A percentile compares a stretch with the other conserved stretches of the same genome.
Evolutionary conservation across 2,888 invertebrate species (phyloP).

Genomic region (Melanotus villosus): DNA sequence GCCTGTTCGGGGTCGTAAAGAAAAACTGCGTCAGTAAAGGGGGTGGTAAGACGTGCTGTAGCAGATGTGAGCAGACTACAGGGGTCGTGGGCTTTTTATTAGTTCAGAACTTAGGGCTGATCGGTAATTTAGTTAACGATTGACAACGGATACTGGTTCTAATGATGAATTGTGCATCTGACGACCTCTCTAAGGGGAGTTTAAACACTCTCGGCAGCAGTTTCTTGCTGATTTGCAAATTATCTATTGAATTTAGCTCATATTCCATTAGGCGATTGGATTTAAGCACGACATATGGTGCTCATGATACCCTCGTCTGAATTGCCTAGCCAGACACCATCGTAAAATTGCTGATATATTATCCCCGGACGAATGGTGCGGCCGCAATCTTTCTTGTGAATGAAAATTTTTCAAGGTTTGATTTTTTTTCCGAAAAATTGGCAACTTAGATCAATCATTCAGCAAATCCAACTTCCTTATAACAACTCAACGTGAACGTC

Average conservation of each 20-base stretch:
- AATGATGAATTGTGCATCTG: conserved; percentile 50
- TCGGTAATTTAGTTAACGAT: conserved; percentile 56
- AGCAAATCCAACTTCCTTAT: conserved; percentile 28
- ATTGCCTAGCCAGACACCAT: not conserved
- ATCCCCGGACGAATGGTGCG: not conserved
- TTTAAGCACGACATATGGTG: conserved; percentile 36
- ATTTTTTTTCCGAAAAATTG: conserved; percentile 24
- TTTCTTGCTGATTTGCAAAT: conserved; percentile 50
- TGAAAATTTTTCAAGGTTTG: no score
- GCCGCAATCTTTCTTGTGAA: no score
- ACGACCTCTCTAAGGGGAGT: conserved; percentile 46
- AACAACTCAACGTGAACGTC: conserved; percentile 35
- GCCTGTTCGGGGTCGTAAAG: conserved; percentile 33
- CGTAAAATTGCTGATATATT: not conserved
- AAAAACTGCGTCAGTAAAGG: conserved; percentile 38
- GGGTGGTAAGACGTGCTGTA: conserved; percentile 46
- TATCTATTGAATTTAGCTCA: conserved; percentile 39
- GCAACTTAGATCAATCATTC: conserved; percentile 26
- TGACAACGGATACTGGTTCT: conserved; percentile 55
- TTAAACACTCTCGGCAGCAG: conserved; percentile 39
- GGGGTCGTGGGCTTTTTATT: conserved; percentile 51
- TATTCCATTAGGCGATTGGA: conserved; percentile 44
- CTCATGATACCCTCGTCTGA: not conserved
- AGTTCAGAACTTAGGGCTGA: conserved; percentile 50
- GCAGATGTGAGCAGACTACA: conserved; percentile 47